Evolutionary conservation across 2,888 invertebrate genomes (phyloP), one percentile per base, ranked within the genome.

Genomic region (Microctonus aethiopoides): DNA sequence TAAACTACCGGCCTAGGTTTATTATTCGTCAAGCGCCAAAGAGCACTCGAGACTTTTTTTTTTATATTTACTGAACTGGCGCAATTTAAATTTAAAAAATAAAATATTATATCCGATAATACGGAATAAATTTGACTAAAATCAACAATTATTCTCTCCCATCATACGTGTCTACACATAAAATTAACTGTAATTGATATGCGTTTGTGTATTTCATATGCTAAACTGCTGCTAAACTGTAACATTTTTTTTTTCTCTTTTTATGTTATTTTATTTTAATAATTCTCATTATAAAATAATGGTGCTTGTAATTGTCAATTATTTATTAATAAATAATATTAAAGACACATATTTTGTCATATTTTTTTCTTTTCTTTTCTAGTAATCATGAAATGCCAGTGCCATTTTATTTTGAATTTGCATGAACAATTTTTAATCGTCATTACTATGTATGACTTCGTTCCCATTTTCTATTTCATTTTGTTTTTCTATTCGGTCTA

Each of bases 361-460:
- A 3, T 20, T 16, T 7, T 46, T 46, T n/a, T 1, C 63, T 54
- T 16, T 64, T 56, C 46, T 65, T 57, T 54, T 64, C 77, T 81
- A 80, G 72, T 66, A 71, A 79, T 78, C 77, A 71, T 75, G 76
- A 72, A 79, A 79, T 75, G 72, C 65, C 70, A 20, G 68, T 62
- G 67, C 78, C 78, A 79, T 69, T 61, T 67, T 39, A 75, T 72
- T 71, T 71, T 72, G 59, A 63, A 72, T 72, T 73, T 74, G 68
- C 72, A 76, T 75, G 73, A 69, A 71, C 68, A 70, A 71, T 71
- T 61, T n/a, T n/a, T 41, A 69, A 67, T 68, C 61, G 72, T 52
- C 32, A 72, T 71, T 65, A 68, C 56, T 60, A 70, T 29, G 39
- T 24, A 20, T n/a, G 61, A 16, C 56, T 69, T 51, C 11, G 29